Conservation (phyloP, 1,140 invertebrate species). For the Drosophila repletoides region DNA sequence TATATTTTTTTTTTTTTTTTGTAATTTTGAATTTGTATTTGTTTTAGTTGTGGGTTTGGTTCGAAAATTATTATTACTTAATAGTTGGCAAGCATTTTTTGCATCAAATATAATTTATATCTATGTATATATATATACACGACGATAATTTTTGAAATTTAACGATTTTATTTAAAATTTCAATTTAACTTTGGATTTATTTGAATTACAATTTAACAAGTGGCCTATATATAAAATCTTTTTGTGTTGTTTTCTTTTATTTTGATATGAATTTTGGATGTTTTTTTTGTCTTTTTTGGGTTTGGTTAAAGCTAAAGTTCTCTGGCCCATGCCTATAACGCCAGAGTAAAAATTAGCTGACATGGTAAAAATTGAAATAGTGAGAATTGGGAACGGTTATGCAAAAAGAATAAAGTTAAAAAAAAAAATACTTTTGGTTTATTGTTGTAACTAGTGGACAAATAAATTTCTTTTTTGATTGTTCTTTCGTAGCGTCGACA, state of each 20-base stretch:
- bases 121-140: background rate
- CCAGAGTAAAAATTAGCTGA: background rate
- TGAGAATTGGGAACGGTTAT: constrained; percentile 3
- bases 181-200: constrained; percentile 77
- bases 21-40: constrained; percentile 36
- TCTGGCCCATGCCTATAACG: background rate
- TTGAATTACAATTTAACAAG: constrained; percentile 25
- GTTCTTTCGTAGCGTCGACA: constrained; percentile 32
- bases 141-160: no score
- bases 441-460: constrained; percentile 31
- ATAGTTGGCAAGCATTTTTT: constrained; percentile 73
- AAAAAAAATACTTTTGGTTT: background rate
- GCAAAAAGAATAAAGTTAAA: no score
- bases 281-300: no score
- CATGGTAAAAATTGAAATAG: background rate
- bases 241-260: constrained; percentile 1
- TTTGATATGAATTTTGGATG: constrained; percentile 15
- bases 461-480: constrained; percentile 68
- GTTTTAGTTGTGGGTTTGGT: constrained; percentile 17
- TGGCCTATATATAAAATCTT: constrained; percentile 16
- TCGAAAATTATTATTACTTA: constrained; percentile 39
- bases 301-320: constrained; percentile 9
- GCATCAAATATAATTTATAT: constrained; percentile 65
- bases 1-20: constrained; percentile 24
- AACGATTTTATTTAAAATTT: constrained; percentile 45